A percentile compares a stretch with the other conserved stretches of the same genome.
Conservation (phyloP, 2,113 vertebrate species). For the Strix uralensis region DNA sequence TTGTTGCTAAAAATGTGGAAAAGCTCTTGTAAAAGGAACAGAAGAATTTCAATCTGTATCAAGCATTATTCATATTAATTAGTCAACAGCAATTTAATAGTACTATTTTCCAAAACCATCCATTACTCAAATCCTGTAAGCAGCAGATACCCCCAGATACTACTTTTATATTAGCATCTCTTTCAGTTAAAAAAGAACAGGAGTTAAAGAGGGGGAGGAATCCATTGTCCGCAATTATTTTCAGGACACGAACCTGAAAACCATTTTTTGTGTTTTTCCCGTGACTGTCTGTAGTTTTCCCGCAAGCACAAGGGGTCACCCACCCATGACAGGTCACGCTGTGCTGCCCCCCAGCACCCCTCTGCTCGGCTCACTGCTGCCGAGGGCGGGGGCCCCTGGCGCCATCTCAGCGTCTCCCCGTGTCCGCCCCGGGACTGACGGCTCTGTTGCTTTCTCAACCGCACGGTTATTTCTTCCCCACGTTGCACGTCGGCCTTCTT, state of each 20-base stretch:
- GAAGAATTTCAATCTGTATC: not conserved
- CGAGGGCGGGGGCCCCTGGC: not conserved
- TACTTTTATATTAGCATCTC: not conserved
- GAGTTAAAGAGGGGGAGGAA: not conserved
- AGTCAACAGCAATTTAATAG: not conserved
- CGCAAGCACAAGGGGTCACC: no score
- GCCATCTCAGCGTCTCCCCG: rapidly evolving
- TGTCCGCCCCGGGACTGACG: not conserved
- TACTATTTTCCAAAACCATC: not conserved
- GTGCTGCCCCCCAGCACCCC: not conserved
- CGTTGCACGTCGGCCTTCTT: not conserved
- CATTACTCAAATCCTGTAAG: not conserved
- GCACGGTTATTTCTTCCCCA: rapidly evolving
- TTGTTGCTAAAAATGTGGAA: not conserved
- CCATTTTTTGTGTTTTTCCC: not conserved
- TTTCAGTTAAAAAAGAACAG: not conserved
- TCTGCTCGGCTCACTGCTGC: rapidly evolving
- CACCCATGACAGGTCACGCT: rapidly evolving
- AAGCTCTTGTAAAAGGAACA: not conserved
- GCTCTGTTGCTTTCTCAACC: not conserved
- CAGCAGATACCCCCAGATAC: not conserved
- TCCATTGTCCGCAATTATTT: not conserved
- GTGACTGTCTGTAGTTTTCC: not conserved
- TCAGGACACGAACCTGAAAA: not conserved
- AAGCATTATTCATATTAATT: not conserved